These are phyloP conservation scores for Cinara cedri DNA, from an alignment of 2,888 invertebrate genomes.

Conservation along the genomic window DNA sequence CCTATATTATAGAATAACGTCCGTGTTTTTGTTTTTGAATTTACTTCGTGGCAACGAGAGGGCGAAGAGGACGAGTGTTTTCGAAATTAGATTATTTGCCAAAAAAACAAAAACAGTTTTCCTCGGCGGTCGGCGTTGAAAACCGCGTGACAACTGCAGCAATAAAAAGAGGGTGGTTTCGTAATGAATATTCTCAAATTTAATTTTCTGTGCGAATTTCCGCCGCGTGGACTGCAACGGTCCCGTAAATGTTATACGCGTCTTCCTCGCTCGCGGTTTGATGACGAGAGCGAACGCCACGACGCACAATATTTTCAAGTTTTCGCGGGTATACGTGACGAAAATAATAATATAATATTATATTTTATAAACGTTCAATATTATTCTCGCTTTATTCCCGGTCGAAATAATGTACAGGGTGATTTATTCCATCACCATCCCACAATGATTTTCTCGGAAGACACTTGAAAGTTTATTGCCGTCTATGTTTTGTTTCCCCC, in stretches of 20 bases:
- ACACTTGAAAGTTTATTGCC: no score
- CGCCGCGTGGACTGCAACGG: no score
- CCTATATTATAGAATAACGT: no score
- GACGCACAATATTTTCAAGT: constrained; percentile 3
- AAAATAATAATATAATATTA: constrained; percentile 35
- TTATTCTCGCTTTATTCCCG: not conserved
- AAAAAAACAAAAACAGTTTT: not conserved
- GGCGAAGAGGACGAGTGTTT: constrained; percentile 20
- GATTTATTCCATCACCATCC: no score
- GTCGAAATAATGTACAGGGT: no score
- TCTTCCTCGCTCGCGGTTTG: not conserved
- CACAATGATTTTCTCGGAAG: no score
- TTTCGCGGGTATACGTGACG: constrained; percentile 35
- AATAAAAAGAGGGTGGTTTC: constrained; percentile 9
- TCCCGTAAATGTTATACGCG: not conserved
- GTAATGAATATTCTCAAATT: constrained; percentile 52
- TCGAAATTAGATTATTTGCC: constrained; percentile 39
- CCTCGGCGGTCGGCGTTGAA: no score
- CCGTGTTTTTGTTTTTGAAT: constrained; percentile 29
- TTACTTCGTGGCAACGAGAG: constrained; percentile 4
- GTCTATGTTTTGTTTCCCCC: no score
- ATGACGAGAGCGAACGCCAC: constrained; percentile 22
- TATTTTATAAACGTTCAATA: not conserved
- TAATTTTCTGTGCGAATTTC: constrained; percentile 26
- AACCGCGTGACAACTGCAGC: not conserved